Conservation (phyloP, 2,113 vertebrate species). For the Callorhinus ursinus region DNA sequence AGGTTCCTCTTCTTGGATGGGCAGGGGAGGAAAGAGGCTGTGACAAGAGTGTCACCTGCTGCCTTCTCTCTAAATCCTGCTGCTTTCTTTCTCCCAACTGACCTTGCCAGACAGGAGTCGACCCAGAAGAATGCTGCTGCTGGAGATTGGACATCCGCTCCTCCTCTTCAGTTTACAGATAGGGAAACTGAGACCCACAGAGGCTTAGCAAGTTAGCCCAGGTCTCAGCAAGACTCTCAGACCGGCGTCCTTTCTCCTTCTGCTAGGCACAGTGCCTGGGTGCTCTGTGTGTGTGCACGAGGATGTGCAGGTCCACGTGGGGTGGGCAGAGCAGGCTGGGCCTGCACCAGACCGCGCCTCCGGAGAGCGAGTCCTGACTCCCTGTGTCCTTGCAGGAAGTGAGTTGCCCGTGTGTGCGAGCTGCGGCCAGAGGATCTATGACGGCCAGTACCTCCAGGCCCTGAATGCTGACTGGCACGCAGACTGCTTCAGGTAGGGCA, state of each 20-base stretch:
- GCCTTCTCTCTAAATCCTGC: conserved; percentile 8
- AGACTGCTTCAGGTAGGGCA: conserved; percentile 94
- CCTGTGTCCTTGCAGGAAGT: conserved; percentile 84
- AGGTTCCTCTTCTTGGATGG: background rate
- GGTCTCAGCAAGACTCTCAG: background rate
- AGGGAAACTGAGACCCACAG: conserved; percentile 18
- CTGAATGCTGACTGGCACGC: conserved; percentile 94
- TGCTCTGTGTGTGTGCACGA: fast-evolving
- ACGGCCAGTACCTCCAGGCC: conserved; percentile 97
- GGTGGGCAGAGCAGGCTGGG: background rate
- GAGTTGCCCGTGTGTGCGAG: conserved; percentile 95
- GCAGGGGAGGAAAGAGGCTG: background rate
- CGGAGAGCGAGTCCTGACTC: conserved; percentile 47
- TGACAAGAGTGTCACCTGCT: background rate
- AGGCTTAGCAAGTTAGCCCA: background rate
- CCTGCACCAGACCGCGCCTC: no score
- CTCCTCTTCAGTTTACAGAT: background rate
- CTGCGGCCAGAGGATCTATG: conserved; percentile 94
- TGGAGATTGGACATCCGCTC: background rate
- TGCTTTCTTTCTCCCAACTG: background rate
- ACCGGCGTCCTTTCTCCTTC: background rate
- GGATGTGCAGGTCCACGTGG: background rate
- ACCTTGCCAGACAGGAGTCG: background rate
- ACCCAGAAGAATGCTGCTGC: background rate
- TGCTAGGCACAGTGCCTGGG: background rate